Evolutionary conservation across 2,113 vertebrate genomes (phyloP).

Genomic region (Halichoeres trimaculatus): DNA sequence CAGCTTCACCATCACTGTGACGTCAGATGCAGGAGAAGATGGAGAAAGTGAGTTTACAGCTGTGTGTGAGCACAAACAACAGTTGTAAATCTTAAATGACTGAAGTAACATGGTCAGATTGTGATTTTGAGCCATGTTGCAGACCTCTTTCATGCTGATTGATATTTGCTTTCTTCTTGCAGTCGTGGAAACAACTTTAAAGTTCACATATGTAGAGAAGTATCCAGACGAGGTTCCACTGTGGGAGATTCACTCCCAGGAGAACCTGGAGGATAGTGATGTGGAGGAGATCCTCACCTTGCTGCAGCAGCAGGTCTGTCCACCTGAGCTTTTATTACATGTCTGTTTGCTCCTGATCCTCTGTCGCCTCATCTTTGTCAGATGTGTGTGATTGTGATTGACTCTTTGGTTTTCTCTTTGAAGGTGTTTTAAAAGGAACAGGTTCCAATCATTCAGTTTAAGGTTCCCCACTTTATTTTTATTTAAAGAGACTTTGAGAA

Average conservation of each 20-base stretch:
- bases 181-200: conserved; percentile 92
- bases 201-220: conserved; percentile 95
- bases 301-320: conserved; percentile 90
- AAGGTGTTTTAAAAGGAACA: too few relatives aligned
- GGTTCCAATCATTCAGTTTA: too few relatives aligned
- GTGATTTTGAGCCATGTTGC: too few relatives aligned
- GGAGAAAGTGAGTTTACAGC: conserved; percentile 90
- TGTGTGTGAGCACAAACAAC: too few relatives aligned
- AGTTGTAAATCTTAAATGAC: too few relatives aligned
- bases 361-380: too few relatives aligned
- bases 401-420: too few relatives aligned
- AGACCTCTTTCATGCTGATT: too few relatives aligned
- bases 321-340: background rate
- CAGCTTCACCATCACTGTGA: conserved; percentile 96
- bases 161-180: conserved; percentile 42
- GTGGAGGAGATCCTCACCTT: conserved; percentile 86
- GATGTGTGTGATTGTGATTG: too few relatives aligned
- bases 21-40: conserved; percentile 92
- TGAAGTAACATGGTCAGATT: too few relatives aligned
- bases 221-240: conserved; percentile 95
- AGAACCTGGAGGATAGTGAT: conserved; percentile 93
- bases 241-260: conserved; percentile 93
- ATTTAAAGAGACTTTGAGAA: too few relatives aligned
- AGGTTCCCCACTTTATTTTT: too few relatives aligned
- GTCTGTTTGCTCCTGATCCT: background rate